These are phyloP conservation scores for Phrynocephalus vlangalii DNA, from an alignment of 2,797 vertebrate genomes.

Conservation along the genomic window DNA sequence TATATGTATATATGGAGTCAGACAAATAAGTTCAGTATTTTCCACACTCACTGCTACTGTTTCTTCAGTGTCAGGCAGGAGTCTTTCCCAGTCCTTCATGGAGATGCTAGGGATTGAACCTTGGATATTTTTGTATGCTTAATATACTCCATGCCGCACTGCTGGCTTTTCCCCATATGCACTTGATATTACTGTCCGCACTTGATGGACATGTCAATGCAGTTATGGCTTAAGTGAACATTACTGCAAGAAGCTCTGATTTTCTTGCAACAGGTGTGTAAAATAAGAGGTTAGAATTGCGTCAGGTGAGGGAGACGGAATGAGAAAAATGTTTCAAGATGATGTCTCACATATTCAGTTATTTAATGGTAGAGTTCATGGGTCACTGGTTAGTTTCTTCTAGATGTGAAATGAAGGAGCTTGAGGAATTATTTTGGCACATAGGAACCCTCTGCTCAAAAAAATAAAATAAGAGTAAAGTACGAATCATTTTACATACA, in stretches of 20 bases:
- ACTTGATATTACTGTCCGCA: too few relatives aligned
- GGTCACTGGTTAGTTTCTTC: neutral
- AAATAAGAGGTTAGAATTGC: too few relatives aligned
- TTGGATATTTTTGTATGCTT: neutral
- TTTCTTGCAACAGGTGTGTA: too few relatives aligned
- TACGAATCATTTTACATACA: neutral
- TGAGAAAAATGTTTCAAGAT: too few relatives aligned
- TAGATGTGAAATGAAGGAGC: neutral
- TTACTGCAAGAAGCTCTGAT: too few relatives aligned
- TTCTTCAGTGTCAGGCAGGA: neutral
- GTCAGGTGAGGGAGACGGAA: too few relatives aligned
- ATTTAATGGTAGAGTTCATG: neutral
- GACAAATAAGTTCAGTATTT: neutral
- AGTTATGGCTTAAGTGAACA: too few relatives aligned
- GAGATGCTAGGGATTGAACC: neutral
- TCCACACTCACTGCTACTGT: neutral
- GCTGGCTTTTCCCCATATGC: neutral
- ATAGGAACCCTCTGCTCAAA: neutral
- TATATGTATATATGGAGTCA: neutral
- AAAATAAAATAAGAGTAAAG: neutral
- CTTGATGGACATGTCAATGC: too few relatives aligned
- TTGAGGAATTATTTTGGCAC: neutral
- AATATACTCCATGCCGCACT: neutral
- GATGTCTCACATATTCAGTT: too few relatives aligned
- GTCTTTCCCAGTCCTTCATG: neutral